These are phyloP conservation scores for Spongilla lacustris DNA, from an alignment of 37 sponge, comb jelly and placozoan genomes.

Conservation along the genomic window DNA sequence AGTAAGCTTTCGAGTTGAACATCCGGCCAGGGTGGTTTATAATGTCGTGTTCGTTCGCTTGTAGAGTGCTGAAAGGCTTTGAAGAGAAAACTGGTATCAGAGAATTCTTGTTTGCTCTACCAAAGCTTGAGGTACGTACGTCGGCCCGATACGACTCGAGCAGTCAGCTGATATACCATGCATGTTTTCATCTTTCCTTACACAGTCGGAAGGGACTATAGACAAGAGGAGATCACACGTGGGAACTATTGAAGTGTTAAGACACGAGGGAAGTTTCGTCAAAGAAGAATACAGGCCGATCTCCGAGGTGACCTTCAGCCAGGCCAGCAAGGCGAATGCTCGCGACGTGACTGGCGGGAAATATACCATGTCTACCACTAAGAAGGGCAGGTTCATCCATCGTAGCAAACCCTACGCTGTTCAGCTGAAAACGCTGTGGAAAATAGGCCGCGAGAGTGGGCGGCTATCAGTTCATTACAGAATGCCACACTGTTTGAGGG, in stretches of 20 bases:
- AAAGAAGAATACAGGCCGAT: slow-evolving; percentile 65
- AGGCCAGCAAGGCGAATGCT: slow-evolving; percentile 67
- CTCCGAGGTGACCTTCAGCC: slow-evolving; percentile 39
- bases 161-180: too few species aligned
- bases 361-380: slow-evolving; percentile 78
- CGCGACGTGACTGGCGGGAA: slow-evolving; percentile 52
- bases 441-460: slow-evolving; percentile 53
- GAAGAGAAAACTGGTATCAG: slow-evolving; percentile 60
- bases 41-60: neutral
- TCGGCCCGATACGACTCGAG: too few species aligned
- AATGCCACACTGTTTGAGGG: slow-evolving; percentile 64
- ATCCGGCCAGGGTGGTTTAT: neutral
- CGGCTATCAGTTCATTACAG: slow-evolving; percentile 42
- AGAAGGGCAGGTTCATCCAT: slow-evolving; percentile 62
- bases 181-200: too few species aligned
- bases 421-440: slow-evolving; percentile 67
- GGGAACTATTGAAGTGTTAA: slow-evolving; percentile 55
- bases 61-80: slow-evolving; percentile 63
- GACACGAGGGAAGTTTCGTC: slow-evolving; percentile 51
- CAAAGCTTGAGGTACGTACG: slow-evolving; percentile 51
- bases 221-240: slow-evolving; percentile 35
- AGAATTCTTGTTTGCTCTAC: slow-evolving; percentile 74
- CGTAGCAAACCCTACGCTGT: slow-evolving; percentile 55
- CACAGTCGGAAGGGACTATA: slow-evolving; percentile 40
- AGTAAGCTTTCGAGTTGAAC: slow-evolving; percentile 7